Evolutionary conservation across 2,888 invertebrate genomes (phyloP).

Genomic region (Cephus runcator): DNA sequence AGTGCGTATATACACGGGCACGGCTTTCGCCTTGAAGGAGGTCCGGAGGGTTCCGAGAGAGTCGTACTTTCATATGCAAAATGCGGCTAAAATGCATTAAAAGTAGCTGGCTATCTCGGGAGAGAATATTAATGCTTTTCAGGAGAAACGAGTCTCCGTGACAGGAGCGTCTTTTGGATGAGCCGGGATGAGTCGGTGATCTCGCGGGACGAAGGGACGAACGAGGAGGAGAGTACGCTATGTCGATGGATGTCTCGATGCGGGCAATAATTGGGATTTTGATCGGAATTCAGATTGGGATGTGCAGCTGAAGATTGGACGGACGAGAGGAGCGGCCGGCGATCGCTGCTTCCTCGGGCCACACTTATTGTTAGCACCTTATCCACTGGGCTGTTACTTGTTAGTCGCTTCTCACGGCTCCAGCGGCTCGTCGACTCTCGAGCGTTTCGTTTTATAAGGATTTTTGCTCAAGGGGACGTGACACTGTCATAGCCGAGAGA

Average conservation of each 20-base stretch:
- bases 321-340: neutral
- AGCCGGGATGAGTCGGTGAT: too few species aligned
- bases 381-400: constrained; percentile 40
- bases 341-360: constrained; percentile 32
- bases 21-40: constrained; percentile 10
- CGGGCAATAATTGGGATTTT: too few species aligned
- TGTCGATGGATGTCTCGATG: too few species aligned
- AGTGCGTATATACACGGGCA: constrained; percentile 29
- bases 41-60: constrained; percentile 21
- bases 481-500: constrained; percentile 50
- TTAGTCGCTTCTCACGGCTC: constrained; percentile 60
- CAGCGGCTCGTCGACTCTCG: constrained; percentile 36
- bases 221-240: too few species aligned
- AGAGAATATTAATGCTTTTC: too few species aligned
- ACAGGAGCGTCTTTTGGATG: too few species aligned
- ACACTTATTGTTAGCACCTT: constrained; percentile 58
- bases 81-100: constrained; percentile 10
- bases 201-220: too few species aligned
- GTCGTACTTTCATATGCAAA: constrained; percentile 54
- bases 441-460: constrained; percentile 58
- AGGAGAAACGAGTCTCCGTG: too few species aligned
- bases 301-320: too few species aligned
- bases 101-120: too few species aligned
- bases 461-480: constrained; percentile 60
- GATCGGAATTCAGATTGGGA: too few species aligned